Base-by-base conservation (phyloP, 1,140 invertebrate genomes). In the Caligus rogercresseyi region DNA sequence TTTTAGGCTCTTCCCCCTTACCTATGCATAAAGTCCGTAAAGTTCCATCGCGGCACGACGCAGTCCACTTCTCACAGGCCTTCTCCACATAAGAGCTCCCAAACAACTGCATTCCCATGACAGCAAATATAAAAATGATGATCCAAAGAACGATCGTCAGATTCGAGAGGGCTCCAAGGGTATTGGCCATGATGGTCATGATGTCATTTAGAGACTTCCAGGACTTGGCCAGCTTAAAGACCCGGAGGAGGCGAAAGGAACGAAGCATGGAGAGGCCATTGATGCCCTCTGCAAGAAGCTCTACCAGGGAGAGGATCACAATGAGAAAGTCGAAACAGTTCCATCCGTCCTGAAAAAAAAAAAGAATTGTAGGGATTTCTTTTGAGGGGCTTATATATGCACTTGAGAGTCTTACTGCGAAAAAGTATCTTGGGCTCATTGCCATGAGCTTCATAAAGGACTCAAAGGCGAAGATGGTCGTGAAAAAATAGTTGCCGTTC, bases 251-350 rank as follows among this genome's bases (percentile, higher is more conserved):
- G 81, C 93, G 81, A 79, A 97, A 96, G 15, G 91, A 92, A 76
- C 93, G 80, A 67, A 97, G 84, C 55, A 96, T 91, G 65, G 91
- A 95, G 68, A 97, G 78, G 71, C 92, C 91, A 76, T 89, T 85
- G 67, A 94, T 87, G 65, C 87, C 88, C 76, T 91, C 88, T 54
- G 95, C 78, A 65, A 85, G 83, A 68, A 96, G 78, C 75, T 97
- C 93, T 67, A 95, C 74, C 63, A 97, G 77, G 66, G 92, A 96
- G 65, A 97, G 80, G 25, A 87, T 83, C 68, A 97, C 92, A 74
- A 97, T 96, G 69, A 96, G 86, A 72, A 93, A 93, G 78, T 97
- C 92, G 76, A 97, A 97, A 68, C 93, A 89, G 73, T 97, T 97
- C 91, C 91, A 96, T 64, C 89, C 88, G 74, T 94, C 91, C 81